Base-by-base conservation (phyloP, 2,113 vertebrate genomes). In the Rhagologus leucostigma region DNA sequence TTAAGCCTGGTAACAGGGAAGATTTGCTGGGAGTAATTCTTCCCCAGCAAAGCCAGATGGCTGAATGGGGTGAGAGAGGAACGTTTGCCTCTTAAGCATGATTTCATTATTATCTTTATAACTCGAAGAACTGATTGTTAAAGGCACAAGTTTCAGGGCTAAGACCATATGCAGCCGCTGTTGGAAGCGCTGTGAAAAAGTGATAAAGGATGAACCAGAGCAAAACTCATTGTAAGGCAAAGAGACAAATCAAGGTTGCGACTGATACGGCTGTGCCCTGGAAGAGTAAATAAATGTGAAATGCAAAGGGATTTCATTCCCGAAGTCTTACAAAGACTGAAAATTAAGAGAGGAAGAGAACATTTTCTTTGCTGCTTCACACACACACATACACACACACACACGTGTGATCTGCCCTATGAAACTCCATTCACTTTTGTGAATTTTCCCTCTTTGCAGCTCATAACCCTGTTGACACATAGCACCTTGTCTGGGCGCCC, bases 161-260 rank as follows among this genome's bases (percentile, higher is more conserved):
- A 71, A 67, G 87, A 70, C 79, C 85, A 88, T 70, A 65, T 81
- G 78, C 82, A 96, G 88, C 79, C 32, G 13, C 79, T 95, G 95
- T 75, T 94, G 92, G 83, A 96, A 90, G 90, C 49, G 18, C 63
- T 2, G 21, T 52, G 76, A 69, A 84, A 71, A 89, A 93, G 76
- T 42, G 88, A 84, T 94, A 94, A 93, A 92, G 79, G 68, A 88
- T 89, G 90, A 96, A 95, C 33, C 71, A 74, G 88, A 96, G 96
- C 68, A 96, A 69, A 96, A 95, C 68, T 60, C 5, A 0, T 84
- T 7, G 39, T 32, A 56, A 96, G 56, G 80, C 73, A 85, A 56
- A 90, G 88, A 94, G 88, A 92, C 60, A 93, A 78, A 90, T 27
- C 93, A 89, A 92, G 83, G 92, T 53, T 93, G 83, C 1, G 0